Evolutionary conservation across 2,888 invertebrate species (phyloP).

Genomic region (Orthosia incerta): DNA sequence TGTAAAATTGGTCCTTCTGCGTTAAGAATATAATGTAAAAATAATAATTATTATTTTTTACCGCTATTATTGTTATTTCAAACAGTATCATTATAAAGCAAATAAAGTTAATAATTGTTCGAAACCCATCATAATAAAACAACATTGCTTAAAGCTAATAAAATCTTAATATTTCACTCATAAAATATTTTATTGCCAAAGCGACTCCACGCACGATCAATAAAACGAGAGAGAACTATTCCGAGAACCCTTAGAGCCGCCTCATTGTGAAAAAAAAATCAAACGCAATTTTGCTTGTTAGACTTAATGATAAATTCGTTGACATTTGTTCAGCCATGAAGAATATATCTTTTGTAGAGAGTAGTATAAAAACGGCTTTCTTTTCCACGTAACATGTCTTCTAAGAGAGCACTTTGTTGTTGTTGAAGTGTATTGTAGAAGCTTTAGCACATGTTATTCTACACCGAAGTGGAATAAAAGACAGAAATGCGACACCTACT

Average conservation of each 20-base stretch:
- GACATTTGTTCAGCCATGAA: conserved; percentile 21
- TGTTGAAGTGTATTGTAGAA: conserved; percentile 11
- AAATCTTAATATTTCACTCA: conserved; percentile 39
- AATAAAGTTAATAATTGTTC: conserved; percentile 34
- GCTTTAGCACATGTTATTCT: not conserved
- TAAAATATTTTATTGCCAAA: conserved; percentile 40
- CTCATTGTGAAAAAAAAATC: conserved; percentile 14
- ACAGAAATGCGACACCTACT: conserved; percentile 13
- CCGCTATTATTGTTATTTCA: not conserved
- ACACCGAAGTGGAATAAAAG: not conserved
- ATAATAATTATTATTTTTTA: not conserved
- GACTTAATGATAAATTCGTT: conserved; percentile 22
- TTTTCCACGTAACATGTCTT: conserved; percentile 6
- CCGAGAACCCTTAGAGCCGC: conserved; percentile 5
- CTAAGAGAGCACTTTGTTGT: conserved; percentile 12
- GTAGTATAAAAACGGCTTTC: not conserved
- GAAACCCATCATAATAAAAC: conserved; percentile 45
- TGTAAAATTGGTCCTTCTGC: not conserved
- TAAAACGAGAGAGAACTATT: conserved; percentile 24
- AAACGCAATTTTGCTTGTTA: conserved; percentile 20
- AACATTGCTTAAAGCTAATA: conserved; percentile 33
- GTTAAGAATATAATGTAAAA: not conserved
- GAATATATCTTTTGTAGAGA: conserved; percentile 13
- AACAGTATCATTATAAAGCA: conserved; percentile 9
- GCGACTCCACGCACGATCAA: conserved; percentile 31